Base-by-base conservation (phyloP, 2,888 invertebrate species). In the Pecten maximus region DNA sequence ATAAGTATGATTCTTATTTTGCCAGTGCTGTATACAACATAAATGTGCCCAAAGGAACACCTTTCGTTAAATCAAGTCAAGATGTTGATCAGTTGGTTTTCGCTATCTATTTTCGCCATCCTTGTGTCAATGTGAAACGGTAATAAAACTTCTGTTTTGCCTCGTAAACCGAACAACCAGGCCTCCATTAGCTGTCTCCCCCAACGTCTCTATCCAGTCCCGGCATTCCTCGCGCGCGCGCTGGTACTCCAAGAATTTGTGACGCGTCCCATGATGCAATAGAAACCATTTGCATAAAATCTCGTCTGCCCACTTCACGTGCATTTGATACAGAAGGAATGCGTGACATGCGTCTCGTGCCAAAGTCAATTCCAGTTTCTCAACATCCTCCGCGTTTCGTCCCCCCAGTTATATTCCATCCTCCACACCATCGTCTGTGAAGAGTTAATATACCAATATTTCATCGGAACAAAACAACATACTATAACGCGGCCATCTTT, bases 171-270 rank as follows among this genome's bases (percentile, higher is more conserved):
- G 74, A 74, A 35, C 74, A 74, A 35, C 74, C 12, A 28, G 28
- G 8, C 28, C 35, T 35, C 28, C 74, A 74, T 74, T 74, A 74
- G 74, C 19, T 74, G 74, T 74, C 74, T 74, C 74, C 35, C 35
- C 74, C 12, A 74, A 74, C 74, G 74, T 74, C 74, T 74, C 74
- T 74, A 74, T 74, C 35, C 74, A 35, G 35, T 74, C 74, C 74
- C 74, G 74, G 74, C 74, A 74, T 74, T 74, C 74, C 74, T 74
- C 74, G 74, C 74, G 74, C 74, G 74, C 74, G 74, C 74, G 74
- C 74, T 74, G 74, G 74, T 74, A 74, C 74, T 74, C 74, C 74
- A 74, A 23, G 74, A 74, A 74, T 74, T 74, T 74, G 74, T 74
- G 74, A 74, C 74, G 74, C 74, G 74, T 74, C 74, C 74, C 74